A percentile compares a stretch with the other conserved stretches of the same genome.
Evolutionary conservation across 2,797 vertebrate genomes (phyloP).

Genomic region (Ptychadena robeensis): DNA sequence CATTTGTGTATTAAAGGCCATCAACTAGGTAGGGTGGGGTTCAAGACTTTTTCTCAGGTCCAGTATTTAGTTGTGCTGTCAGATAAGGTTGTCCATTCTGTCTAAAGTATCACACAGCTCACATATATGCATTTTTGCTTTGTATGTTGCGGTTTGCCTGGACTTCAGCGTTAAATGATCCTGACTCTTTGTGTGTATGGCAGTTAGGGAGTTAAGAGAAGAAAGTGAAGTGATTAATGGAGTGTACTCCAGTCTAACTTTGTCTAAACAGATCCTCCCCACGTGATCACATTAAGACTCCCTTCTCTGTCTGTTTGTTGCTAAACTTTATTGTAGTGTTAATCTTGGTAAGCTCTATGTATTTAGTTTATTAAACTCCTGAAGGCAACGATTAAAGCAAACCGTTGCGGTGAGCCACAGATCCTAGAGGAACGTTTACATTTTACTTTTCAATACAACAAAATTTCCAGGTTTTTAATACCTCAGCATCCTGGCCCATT

Average conservation of each 20-base stretch:
- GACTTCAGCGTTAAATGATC: neutral
- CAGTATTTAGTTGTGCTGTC: no score
- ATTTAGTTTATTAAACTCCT: constrained; percentile 80
- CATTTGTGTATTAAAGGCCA: no score
- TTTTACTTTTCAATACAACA: constrained; percentile 67
- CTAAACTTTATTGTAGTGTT: constrained; percentile 71
- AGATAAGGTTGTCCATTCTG: no score
- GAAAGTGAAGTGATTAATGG: constrained; percentile 24
- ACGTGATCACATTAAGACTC: constrained; percentile 57
- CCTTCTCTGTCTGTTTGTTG: constrained; percentile 68
- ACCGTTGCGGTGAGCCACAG: constrained; percentile 76
- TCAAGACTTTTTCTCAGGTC: no score
- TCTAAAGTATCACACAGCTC: no score
- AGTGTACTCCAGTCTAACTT: constrained; percentile 35
- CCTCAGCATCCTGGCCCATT: constrained; percentile 72
- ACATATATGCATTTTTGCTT: neutral
- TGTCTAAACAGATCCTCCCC: constrained; percentile 60
- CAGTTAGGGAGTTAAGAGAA: constrained; percentile 18
- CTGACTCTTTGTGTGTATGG: neutral
- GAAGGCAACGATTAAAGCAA: constrained; percentile 76
- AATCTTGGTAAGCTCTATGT: constrained; percentile 77
- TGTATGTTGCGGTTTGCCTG: neutral
- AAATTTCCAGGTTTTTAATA: constrained; percentile 70
- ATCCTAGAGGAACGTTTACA: constrained; percentile 75
- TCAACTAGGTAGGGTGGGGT: no score